Evolutionary conservation across 1,140 invertebrate genomes (phyloP), one percentile per base, ranked within the genome.

Genomic region (Tachypleus tridentatus): DNA sequence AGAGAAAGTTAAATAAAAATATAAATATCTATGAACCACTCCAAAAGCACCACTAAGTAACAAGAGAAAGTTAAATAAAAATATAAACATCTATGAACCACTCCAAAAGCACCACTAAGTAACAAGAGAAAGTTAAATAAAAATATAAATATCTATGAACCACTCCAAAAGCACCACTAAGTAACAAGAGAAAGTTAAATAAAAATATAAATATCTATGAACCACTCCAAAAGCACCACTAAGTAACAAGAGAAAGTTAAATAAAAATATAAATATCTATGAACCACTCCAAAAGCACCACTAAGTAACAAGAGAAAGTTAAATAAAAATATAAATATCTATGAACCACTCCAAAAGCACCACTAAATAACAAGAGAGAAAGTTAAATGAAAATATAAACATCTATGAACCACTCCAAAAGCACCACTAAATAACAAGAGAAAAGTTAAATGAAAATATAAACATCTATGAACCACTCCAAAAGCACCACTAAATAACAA

Each of bases 321-420:
- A 29, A 29, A 29, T 60, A 47, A 54, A 54, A 29, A 29, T 29
- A 29, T 29, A 29, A 29, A 29, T 2, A 98, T 49, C 97, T 83
- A 75, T 99, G 97, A 0, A 99, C 97, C 49, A 98, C 96, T 61
- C 97, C 97, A 77, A 99, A 99, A 4, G 97, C 96, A 59, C 97
- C 97, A 69, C 69, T 67, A 48, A 5, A 51, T 51, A 3, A n/a
- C 53, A 62, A 4, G 4, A 10, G n/a, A 57, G 11, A 4, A 60
- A 9, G 8, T 29, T 29, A 29, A 29, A 29, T 60, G 3, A 54
- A 54, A 29, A 29, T 29, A 29, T 29, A 29, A 29, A 29, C 95
- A 98, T 49, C 97, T 83, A 75, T 99, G 97, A 0, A 99, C 97
- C 49, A 98, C 96, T 61, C 97, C 97, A 77, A 99, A 99, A 4